These are phyloP conservation scores for Tyto alba DNA, from an alignment of 2,113 vertebrate genomes.

Conservation along the genomic window DNA sequence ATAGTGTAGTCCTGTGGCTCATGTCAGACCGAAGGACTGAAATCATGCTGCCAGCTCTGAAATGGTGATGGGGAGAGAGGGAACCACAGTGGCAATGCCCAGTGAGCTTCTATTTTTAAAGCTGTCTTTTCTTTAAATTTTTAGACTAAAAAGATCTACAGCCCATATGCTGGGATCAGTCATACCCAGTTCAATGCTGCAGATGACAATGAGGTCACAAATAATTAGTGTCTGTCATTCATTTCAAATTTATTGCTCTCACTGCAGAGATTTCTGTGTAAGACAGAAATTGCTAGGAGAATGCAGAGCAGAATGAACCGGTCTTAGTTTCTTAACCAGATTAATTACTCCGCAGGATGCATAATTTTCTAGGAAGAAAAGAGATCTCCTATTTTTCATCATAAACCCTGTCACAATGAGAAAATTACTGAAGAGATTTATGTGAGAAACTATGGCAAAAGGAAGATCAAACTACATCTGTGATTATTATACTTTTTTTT, in stretches of 20 bases:
- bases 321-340: slow-evolving; percentile 9
- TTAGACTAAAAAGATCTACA: neutral
- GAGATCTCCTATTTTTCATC: slow-evolving; percentile 7
- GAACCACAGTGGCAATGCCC: neutral
- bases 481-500: neutral
- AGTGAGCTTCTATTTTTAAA: neutral
- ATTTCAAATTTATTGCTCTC: slow-evolving; percentile 18
- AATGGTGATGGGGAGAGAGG: neutral
- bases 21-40: neutral
- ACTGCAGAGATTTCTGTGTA: slow-evolving; percentile 7
- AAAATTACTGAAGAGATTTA: slow-evolving; percentile 31
- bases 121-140: neutral
- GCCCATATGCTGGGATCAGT: neutral
- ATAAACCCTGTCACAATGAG: slow-evolving; percentile 1
- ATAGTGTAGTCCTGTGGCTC: neutral
- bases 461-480: neutral
- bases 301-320: neutral
- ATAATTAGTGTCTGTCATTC: slow-evolving; percentile 41
- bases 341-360: slow-evolving; percentile 26
- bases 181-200: neutral
- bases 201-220: slow-evolving; percentile 53
- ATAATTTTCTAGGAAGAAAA: slow-evolving; percentile 31
- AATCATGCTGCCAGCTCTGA: neutral
- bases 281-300: neutral
- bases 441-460: neutral